These are phyloP conservation scores for Barypeithes pellucidus DNA, from an alignment of 2,888 invertebrate genomes.

Conservation along the genomic window DNA sequence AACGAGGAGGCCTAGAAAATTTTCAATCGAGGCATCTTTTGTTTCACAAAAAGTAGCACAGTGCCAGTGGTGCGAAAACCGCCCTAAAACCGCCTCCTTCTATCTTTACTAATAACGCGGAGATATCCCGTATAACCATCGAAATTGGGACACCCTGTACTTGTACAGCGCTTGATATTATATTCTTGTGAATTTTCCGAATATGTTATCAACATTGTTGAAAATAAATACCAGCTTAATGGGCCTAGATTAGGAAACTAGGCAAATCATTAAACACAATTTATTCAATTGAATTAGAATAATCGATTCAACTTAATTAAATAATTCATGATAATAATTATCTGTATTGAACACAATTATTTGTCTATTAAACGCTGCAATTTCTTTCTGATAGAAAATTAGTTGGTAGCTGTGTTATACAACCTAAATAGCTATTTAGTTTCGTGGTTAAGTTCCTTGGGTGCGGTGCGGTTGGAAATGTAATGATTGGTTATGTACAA, in stretches of 20 bases:
- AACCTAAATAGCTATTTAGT: not conserved
- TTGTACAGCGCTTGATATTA: too few species aligned
- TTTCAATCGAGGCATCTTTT: too few species aligned
- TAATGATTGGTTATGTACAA: not conserved
- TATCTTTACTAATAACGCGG: too few species aligned
- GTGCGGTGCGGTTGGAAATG: not conserved
- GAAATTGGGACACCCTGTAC: too few species aligned
- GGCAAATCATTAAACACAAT: conserved; percentile 2
- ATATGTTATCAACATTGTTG: not conserved
- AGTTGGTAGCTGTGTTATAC: conserved; percentile 5
- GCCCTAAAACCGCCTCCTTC: too few species aligned
- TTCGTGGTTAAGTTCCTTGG: not conserved
- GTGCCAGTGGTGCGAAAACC: too few species aligned
- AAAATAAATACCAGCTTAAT: not conserved
- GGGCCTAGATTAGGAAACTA: conserved; percentile 2
- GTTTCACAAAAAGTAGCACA: too few species aligned
- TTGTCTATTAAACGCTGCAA: conserved; percentile 22
- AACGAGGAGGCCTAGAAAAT: too few species aligned
- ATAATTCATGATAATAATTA: conserved; percentile 27
- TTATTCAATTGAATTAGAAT: conserved; percentile 22
- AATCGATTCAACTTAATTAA: conserved; percentile 14
- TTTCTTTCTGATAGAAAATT: conserved; percentile 33
- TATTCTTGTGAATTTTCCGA: too few species aligned
- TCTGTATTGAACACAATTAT: conserved; percentile 26
- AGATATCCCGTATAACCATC: too few species aligned